These are phyloP conservation scores for Drosophila fuyamai DNA, from an alignment of 1,140 invertebrate genomes.

Conservation along the genomic window DNA sequence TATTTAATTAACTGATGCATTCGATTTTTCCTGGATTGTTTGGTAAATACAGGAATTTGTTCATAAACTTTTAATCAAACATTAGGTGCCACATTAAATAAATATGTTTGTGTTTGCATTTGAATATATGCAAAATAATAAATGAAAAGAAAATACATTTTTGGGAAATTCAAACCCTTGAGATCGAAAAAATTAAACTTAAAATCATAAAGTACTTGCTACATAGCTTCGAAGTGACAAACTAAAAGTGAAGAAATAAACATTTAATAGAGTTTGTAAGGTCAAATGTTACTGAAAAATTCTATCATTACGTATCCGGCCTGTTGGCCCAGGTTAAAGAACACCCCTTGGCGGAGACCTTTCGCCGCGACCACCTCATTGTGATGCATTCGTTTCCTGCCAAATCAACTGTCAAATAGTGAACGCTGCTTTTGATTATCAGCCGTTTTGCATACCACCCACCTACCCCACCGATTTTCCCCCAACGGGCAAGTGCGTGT, in stretches of 20 bases:
- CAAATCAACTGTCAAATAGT: constrained; percentile 72
- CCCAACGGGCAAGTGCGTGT: constrained; percentile 3
- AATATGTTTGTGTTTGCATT: not conserved
- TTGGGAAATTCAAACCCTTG: no score
- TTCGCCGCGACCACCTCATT: constrained; percentile 3
- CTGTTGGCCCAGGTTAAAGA: not conserved
- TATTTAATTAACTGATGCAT: constrained; percentile 10
- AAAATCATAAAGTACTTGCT: no score
- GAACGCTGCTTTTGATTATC: constrained; percentile 63
- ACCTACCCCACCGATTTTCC: not conserved
- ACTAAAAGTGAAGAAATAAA: not conserved
- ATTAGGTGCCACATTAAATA: not conserved
- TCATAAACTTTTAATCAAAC: not conserved
- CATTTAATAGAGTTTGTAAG: not conserved
- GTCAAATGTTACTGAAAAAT: not conserved
- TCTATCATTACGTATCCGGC: constrained; percentile 4
- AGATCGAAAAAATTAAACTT: no score
- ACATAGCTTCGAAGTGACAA: no score
- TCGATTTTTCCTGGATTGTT: constrained; percentile 6
- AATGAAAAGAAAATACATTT: not conserved
- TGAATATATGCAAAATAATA: not conserved
- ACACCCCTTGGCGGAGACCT: not conserved
- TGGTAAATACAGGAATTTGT: not conserved
- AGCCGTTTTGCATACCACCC: constrained; percentile 52
- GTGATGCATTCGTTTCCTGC: constrained; percentile 44